Evolutionary conservation across 2,113 vertebrate species (phyloP).

Genomic region (Menura novaehollandiae): DNA sequence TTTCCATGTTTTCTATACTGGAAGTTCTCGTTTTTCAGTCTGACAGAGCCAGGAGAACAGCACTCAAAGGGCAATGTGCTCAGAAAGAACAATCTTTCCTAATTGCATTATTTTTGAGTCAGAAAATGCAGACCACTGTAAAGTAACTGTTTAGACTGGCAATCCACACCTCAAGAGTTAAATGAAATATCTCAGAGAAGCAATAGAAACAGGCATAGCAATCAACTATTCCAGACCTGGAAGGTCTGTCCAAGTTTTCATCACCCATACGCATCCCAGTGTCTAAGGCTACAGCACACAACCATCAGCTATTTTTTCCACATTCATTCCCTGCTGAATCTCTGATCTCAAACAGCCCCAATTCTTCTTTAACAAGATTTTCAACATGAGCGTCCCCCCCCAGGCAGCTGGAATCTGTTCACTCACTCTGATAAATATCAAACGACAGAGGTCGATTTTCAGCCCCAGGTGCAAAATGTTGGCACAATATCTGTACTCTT

Average conservation of each 20-base stretch:
- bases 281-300: background rate
- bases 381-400: background rate
- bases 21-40: background rate
- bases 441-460: background rate
- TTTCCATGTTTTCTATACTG: background rate
- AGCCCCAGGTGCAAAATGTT: background rate
- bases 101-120: background rate
- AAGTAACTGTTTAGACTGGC: background rate
- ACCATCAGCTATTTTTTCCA: background rate
- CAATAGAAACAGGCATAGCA: background rate
- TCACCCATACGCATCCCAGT: background rate
- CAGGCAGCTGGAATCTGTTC: rapidly evolving
- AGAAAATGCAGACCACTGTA: background rate
- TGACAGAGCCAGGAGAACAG: background rate
- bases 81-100: background rate
- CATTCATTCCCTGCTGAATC: background rate
- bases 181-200: background rate
- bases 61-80: background rate
- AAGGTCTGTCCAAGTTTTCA: background rate
- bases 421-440: background rate
- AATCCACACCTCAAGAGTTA: background rate
- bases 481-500: background rate
- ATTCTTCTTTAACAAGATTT: background rate
- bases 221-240: background rate
- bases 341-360: background rate